Percentiles rank a stretch among this genome's conserved stretches.
These are phyloP conservation scores for Periplaneta americana DNA, from an alignment of 1,140 invertebrate genomes.

Conservation along the genomic window DNA sequence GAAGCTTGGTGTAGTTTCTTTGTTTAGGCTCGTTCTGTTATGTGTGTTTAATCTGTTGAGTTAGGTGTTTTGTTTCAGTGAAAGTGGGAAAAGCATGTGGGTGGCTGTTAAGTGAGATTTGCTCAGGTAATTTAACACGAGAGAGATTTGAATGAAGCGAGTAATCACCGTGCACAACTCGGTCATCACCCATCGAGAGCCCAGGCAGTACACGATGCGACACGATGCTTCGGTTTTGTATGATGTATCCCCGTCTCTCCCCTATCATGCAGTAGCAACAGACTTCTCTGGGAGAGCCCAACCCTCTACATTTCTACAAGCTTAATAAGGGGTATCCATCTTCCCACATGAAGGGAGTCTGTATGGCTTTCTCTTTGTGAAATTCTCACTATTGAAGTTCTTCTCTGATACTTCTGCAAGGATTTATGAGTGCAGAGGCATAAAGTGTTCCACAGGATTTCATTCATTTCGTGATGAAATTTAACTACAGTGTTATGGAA, in stretches of 20 bases:
- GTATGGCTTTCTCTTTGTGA: not conserved
- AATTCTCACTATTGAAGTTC: no score
- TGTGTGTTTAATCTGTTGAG: no score
- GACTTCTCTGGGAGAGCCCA: not conserved
- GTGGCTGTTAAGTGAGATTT: not conserved
- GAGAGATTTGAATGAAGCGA: not conserved
- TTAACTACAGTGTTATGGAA: no score
- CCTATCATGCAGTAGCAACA: not conserved
- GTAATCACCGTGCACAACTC: not conserved
- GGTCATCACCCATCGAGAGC: not conserved
- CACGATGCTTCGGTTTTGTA: not conserved
- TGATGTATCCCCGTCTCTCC: not conserved
- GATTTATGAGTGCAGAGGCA: no score
- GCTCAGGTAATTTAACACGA: not conserved
- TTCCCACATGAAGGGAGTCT: not conserved
- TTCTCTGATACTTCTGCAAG: no score
- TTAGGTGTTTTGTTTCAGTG: not conserved
- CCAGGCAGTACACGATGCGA: not conserved
- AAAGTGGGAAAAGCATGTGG: not conserved
- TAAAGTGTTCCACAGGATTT: no score
- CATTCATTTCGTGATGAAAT: no score
- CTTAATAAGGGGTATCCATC: not conserved
- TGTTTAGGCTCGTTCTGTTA: no score
- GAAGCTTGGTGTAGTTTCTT: no score
- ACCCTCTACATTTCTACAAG: no score